A percentile compares a stretch with the other conserved stretches of the same genome.
These are phyloP conservation scores for Tenthredo distinguenda DNA, from an alignment of 2,888 invertebrate genomes.

Conservation along the genomic window DNA sequence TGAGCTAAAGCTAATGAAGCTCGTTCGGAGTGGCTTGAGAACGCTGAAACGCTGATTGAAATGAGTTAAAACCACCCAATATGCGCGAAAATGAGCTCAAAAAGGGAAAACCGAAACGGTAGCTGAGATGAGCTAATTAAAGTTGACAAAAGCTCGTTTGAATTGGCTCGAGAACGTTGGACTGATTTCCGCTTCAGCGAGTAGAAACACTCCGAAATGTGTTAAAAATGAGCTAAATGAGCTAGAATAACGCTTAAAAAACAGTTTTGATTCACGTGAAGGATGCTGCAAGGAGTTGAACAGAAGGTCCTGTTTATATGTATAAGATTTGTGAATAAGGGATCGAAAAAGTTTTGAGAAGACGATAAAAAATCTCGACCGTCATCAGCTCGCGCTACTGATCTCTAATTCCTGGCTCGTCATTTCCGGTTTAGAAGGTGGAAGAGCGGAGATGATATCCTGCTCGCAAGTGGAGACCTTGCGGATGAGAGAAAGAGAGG, in stretches of 20 bases:
- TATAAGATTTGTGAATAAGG: too few relatives aligned
- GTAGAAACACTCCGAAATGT: neutral
- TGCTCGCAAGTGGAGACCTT: neutral
- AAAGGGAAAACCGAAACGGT: neutral
- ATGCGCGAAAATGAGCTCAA: too few relatives aligned
- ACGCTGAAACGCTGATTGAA: too few relatives aligned
- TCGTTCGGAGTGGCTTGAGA: too few relatives aligned
- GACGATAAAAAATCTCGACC: neutral
- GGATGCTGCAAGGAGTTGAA: neutral
- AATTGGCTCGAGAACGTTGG: too few relatives aligned
- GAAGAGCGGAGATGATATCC: neutral
- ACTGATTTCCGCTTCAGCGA: too few relatives aligned
- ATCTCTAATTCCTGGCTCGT: slow-evolving; percentile 12
- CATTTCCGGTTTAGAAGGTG: slow-evolving; percentile 32
- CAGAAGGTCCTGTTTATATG: neutral
- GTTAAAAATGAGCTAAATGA: neutral
- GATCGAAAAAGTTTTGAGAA: neutral
- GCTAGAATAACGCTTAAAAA: neutral
- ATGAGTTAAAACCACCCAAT: too few relatives aligned
- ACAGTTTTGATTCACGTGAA: neutral
- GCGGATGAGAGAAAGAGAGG: neutral
- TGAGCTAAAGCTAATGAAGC: too few relatives aligned
- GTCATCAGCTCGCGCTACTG: neutral
- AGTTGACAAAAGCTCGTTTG: neutral
- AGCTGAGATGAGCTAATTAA: neutral